Base-by-base conservation (phyloP, 1,140 invertebrate species). In the Drosophila eugracilis region DNA sequence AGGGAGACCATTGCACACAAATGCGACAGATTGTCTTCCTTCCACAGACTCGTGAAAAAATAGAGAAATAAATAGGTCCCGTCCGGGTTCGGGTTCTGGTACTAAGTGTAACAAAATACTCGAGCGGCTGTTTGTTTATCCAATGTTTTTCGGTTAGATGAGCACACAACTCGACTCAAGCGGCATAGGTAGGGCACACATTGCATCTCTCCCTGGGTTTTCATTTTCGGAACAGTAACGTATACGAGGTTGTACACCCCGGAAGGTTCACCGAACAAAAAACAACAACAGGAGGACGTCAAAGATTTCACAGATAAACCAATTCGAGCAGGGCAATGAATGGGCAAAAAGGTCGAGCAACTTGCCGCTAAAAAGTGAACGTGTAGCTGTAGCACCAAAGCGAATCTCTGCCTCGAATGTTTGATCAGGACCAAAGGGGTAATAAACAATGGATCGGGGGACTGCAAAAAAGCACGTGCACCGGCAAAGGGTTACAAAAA, bases 251-350 rank as follows among this genome's bases (percentile, higher is more conserved):
- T 44, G 48, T 71, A 59, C 69, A 84, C 60, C 65, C 67, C 52
- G 49, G 14, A 37, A 53, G 22, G 30, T 32, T 32, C 30, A 12
- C 15, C 28, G 30, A 53, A 39, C 55, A 71, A 44, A 52, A 59
- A 70, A 67, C 50, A 78, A 47, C 37, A 67, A 75, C 70, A 70
- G 49, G 48, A 67, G 44, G 66, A 70, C 75, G 65, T 79, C 72
- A 79, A 55, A 79, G 83, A 91, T 91, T 91, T 91, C 78, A 91
- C 85, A 91, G 89, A 89, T 91, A 91, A 91, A 91, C 90, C 89
- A 83, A 91, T 91, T 91, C 89, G 89, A 91, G 89, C 72, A 91
- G 89, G 89, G 85, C 75, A 91, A 91, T 91, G 90, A 91, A 91
- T 88, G 72, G 88, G 74, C 77, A 78, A 90, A 90, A 90, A 90